A percentile compares a stretch with the other conserved stretches of the same genome.
Evolutionary conservation across 1,140 invertebrate species (phyloP).

Genomic region (Drosophila ananassae): DNA sequence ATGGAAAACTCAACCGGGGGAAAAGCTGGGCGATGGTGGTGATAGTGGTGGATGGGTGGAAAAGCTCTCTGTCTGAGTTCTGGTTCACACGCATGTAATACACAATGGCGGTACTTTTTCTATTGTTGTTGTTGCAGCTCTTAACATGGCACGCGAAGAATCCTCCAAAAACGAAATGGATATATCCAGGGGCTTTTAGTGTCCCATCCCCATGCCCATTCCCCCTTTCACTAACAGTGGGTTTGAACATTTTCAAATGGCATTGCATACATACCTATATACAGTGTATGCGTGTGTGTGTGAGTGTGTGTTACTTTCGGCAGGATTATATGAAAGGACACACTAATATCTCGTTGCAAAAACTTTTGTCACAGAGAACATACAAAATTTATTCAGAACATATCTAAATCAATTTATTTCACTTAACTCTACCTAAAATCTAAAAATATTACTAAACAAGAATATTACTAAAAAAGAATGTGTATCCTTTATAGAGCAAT

Average conservation of each 20-base stretch:
- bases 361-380: slow-evolving; percentile 4
- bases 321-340: not conserved
- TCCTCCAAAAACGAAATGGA: slow-evolving; percentile 79
- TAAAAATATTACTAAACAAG: not conserved
- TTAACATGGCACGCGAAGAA: slow-evolving; percentile 79
- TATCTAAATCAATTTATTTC: slow-evolving; percentile 16
- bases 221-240: slow-evolving; percentile 28
- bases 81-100: slow-evolving; percentile 78
- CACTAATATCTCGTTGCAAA: not conserved
- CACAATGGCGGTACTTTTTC: slow-evolving; percentile 41
- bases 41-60: not conserved
- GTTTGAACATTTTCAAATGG: slow-evolving; percentile 68
- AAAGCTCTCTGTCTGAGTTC: slow-evolving; percentile 51
- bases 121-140: slow-evolving; percentile 70
- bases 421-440: too few species aligned
- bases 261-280: slow-evolving; percentile 31
- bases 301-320: slow-evolving; percentile 6
- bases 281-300: slow-evolving; percentile 3
- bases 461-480: not conserved
- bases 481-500: not conserved
- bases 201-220: not conserved
- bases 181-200: slow-evolving; percentile 60
- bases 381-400: too few species aligned
- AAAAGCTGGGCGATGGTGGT: not conserved
- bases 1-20: slow-evolving; percentile 22